Evolutionary conservation across 2,888 invertebrate genomes (phyloP), one percentile per base, ranked within the genome.

Genomic region (Ariolimax columbianus): DNA sequence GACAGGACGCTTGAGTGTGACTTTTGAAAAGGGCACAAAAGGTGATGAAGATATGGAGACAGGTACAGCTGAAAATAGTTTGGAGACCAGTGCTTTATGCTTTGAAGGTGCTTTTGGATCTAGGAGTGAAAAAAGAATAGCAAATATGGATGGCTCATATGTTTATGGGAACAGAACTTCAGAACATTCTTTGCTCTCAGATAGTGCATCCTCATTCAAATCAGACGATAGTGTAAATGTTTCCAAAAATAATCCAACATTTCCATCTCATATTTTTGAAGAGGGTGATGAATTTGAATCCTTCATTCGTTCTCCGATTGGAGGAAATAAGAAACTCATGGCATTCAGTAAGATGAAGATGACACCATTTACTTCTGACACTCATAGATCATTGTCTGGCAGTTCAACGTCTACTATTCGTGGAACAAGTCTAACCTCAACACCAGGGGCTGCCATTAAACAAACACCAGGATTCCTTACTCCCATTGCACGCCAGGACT

Each of bases 271-370:
- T 1, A 30, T 38, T 23, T 38, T 63, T 33, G 66, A 81, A 30
- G 85, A 85, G 26, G 75, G 73, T 23, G 85, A 85, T 36, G 85
- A 85, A 6, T 59, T 59, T 72, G 85, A 85, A 68, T 81, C 77
- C 7, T 80, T 85, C 38, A 85, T 85, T 11, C 80, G 85, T 11
- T 85, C 85, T 51, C 85, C 85, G 17, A 81, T 85, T 77, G 85
- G 85, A 47, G 85, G 85, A 51, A 81, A 55, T 26, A 75, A 81
- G 36, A 81, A 84, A 84, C 36, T 59, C 23, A 47, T 40, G 17
- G 38, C 40, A 1, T 33, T 70, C 40, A 70, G n/a, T 43, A 70
- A 51, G n/a, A 72, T 63, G 1, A 81, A 70, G 23, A 43, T 38
- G 9, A 68, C 47, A 4, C 33, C 66, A 14, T 38, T 33, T 26